Conservation (phyloP, 2,797 vertebrate genomes). For the Synaphobranchus kaupii region DNA sequence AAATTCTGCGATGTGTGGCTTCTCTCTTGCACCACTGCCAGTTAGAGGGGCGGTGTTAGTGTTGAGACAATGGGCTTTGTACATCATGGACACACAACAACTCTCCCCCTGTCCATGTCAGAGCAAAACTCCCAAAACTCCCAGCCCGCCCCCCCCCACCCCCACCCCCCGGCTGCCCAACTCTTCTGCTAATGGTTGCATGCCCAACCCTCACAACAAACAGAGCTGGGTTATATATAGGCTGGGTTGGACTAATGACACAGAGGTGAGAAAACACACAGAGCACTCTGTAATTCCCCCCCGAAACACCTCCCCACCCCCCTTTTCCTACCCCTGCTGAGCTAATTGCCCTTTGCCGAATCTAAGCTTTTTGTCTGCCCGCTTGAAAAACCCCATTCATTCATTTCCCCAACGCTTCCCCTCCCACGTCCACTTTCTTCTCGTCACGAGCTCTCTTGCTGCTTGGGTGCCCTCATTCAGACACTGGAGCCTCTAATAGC, state of each 20-base stretch:
- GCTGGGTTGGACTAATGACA: not conserved
- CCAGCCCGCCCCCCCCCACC: not conserved
- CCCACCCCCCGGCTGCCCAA: not conserved
- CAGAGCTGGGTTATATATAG: not conserved
- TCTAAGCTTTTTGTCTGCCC: not conserved
- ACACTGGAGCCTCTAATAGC: not conserved
- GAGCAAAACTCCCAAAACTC: not conserved
- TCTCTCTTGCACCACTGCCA: not conserved
- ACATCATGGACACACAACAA: not conserved
- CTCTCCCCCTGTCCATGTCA: not conserved
- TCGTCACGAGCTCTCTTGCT: not conserved
- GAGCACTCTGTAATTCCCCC: not conserved
- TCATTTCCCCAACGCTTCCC: not conserved
- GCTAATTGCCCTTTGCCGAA: not conserved
- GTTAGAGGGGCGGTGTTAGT: not conserved
- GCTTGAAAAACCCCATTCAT: conserved; percentile 1
- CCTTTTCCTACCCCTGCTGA: not conserved
- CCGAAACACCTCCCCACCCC: not conserved
- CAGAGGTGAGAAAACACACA: conserved; percentile 7
- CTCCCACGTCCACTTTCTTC: not conserved
- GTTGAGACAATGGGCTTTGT: not conserved
- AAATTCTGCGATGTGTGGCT: not conserved
- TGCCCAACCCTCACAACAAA: not conserved
- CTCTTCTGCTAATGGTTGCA: not conserved
- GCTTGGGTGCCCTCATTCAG: not conserved